These are phyloP conservation scores for Coleophora deauratella DNA, from an alignment of 2,888 invertebrate genomes.

Conservation along the genomic window DNA sequence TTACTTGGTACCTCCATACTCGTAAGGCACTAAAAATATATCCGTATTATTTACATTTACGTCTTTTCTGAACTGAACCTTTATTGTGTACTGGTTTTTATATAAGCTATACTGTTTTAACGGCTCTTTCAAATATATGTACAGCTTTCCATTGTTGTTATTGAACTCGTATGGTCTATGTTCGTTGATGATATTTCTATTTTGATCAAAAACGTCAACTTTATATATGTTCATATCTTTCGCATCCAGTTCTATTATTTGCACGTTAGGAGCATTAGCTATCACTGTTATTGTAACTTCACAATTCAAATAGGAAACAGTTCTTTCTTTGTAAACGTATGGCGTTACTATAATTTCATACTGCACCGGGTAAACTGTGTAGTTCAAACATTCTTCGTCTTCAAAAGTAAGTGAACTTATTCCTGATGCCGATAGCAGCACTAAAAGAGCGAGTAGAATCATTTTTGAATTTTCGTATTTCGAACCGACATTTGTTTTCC, in stretches of 20 bases:
- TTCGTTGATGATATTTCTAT: conserved; percentile 39
- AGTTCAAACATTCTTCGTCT: conserved; percentile 64
- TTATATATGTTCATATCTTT: conserved; percentile 42
- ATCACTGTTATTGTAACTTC: conserved; percentile 53
- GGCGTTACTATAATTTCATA: conserved; percentile 55
- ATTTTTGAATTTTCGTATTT: conserved; percentile 17
- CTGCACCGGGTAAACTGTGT: conserved; percentile 61
- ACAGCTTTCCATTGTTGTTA: conserved; percentile 34
- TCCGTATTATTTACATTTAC: conserved; percentile 36
- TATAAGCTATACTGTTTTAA: conserved; percentile 35
- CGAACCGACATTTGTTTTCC: conserved; percentile 13
- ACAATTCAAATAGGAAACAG: conserved; percentile 46
- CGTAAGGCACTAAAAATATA: conserved; percentile 47
- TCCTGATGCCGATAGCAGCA: neutral
- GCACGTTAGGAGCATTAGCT: conserved; percentile 47
- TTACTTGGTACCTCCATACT: conserved; percentile 39
- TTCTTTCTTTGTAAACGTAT: conserved; percentile 30
- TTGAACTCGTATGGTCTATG: conserved; percentile 47
- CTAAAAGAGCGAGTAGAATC: conserved; percentile 4
- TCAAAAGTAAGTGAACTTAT: neutral
- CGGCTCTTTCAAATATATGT: conserved; percentile 45
- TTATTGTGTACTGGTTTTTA: conserved; percentile 37
- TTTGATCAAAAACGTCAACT: conserved; percentile 40
- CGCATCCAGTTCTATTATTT: conserved; percentile 48
- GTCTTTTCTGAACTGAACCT: conserved; percentile 40